A percentile compares a stretch with the other conserved stretches of the same genome.
Evolutionary conservation across 2,797 vertebrate genomes (phyloP).

Genomic region (Mormyrus proboscirostris): DNA sequence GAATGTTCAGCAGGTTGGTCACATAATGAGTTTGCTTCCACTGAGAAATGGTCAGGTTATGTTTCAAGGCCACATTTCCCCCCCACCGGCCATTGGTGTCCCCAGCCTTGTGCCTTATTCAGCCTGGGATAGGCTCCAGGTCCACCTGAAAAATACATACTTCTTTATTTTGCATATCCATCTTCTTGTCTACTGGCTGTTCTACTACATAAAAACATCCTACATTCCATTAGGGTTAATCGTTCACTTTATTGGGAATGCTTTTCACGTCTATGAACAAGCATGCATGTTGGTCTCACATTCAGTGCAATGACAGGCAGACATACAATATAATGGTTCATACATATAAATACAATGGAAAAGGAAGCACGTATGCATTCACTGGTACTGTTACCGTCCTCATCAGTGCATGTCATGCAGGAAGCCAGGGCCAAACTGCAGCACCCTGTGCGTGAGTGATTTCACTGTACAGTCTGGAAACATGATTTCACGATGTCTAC

Average conservation of each 20-base stretch:
- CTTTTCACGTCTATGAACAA: background rate
- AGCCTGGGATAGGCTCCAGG: background rate
- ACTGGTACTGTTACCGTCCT: background rate
- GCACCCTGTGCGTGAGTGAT: background rate
- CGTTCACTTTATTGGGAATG: slow-evolving; percentile 16
- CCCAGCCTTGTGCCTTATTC: background rate
- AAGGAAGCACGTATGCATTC: background rate
- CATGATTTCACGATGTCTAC: background rate
- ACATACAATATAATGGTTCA: background rate
- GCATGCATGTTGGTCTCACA: background rate
- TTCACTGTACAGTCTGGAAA: background rate
- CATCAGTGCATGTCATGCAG: slow-evolving; percentile 23
- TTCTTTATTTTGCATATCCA: background rate
- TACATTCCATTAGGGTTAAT: background rate
- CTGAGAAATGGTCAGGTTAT: background rate
- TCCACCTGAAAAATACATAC: background rate
- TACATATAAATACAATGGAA: background rate
- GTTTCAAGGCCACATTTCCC: background rate
- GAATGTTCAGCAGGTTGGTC: background rate
- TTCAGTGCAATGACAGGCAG: background rate
- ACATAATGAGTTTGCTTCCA: background rate
- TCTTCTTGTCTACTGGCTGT: background rate
- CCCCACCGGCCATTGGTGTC: background rate
- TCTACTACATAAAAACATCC: background rate
- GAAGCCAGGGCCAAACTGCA: background rate